phyloP scores from a whole-genome alignment of 2,797 vertebrate species.

The Muraenolepis orangiensis region DNA sequence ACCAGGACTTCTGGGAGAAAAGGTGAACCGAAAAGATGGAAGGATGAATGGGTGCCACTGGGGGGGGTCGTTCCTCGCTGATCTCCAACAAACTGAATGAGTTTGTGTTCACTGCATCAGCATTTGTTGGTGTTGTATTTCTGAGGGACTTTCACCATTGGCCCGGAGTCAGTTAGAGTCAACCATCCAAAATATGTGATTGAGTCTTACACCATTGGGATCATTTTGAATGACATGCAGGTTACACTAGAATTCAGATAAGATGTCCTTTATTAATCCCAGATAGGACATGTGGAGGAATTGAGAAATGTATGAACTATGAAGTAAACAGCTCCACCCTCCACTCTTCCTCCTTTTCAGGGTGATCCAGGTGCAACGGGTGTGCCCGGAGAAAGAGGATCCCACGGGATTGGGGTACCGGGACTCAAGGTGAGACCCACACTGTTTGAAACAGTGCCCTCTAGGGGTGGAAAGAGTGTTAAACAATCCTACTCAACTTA shows the following conservation, averaged over 20 bases:
- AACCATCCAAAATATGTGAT: neutral
- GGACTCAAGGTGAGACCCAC: slow-evolving; percentile 78
- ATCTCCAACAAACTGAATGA: neutral
- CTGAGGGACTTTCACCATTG: neutral
- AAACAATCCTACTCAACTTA: neutral
- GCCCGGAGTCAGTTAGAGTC: neutral
- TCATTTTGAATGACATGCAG: neutral
- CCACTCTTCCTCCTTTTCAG: slow-evolving; percentile 54
- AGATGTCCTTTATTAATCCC: neutral
- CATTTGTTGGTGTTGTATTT: neutral
- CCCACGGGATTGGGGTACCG: slow-evolving; percentile 67
- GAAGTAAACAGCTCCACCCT: neutral
- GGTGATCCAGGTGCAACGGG: slow-evolving; percentile 78
- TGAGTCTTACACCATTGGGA: neutral
- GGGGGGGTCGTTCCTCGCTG: neutral
- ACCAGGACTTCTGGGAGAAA: slow-evolving; percentile 77
- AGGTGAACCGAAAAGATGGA: slow-evolving; percentile 57
- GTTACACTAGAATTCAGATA: neutral
- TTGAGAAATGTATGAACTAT: neutral
- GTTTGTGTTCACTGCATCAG: neutral
- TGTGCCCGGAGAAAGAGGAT: slow-evolving; percentile 75
- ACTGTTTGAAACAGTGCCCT: neutral
- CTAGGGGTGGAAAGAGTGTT: neutral
- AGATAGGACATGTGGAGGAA: neutral
- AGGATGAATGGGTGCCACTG: neutral